A percentile compares a stretch with the other conserved stretches of the same genome.
phyloP scores from a whole-genome alignment of 2,797 vertebrate genomes.

The Benthosema pterotum region DNA sequence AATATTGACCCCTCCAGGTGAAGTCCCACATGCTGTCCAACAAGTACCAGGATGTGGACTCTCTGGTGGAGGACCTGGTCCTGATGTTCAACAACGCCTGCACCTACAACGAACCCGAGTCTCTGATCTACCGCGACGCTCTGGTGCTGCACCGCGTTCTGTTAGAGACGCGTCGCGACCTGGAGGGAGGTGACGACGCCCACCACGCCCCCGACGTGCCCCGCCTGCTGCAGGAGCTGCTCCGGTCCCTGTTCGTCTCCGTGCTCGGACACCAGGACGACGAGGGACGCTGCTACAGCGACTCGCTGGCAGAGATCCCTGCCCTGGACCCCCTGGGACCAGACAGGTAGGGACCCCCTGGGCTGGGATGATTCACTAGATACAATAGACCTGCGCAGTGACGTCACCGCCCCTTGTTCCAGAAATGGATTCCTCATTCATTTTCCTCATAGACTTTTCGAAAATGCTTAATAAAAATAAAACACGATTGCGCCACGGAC shows the following conservation, averaged over 20 bases:
- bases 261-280: slow-evolving; percentile 98
- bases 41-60: slow-evolving; percentile 97
- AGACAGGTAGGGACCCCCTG: too few species aligned
- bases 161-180: slow-evolving; percentile 90
- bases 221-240: slow-evolving; percentile 94
- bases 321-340: slow-evolving; percentile 87
- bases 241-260: slow-evolving; percentile 97
- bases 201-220: slow-evolving; percentile 94
- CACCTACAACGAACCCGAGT: slow-evolving; percentile 97
- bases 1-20: too few species aligned
- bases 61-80: slow-evolving; percentile 96
- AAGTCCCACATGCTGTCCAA: slow-evolving; percentile 96
- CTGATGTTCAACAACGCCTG: slow-evolving; percentile 99
- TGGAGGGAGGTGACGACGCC: slow-evolving; percentile 94
- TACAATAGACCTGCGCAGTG: too few species aligned
- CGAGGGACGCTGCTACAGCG: slow-evolving; percentile 97
- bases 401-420: too few species aligned
- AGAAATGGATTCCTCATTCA: too few species aligned
- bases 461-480: too few species aligned
- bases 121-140: slow-evolving; percentile 97
- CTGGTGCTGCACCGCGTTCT: slow-evolving; percentile 94
- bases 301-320: slow-evolving; percentile 96
- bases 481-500: too few species aligned
- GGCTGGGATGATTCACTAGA: too few species aligned
- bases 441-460: too few species aligned